Percentiles rank a stretch among this genome's conserved stretches.
These are phyloP conservation scores for Gallinago solitaria DNA, from an alignment of 2,797 vertebrate species.

Conservation along the genomic window DNA sequence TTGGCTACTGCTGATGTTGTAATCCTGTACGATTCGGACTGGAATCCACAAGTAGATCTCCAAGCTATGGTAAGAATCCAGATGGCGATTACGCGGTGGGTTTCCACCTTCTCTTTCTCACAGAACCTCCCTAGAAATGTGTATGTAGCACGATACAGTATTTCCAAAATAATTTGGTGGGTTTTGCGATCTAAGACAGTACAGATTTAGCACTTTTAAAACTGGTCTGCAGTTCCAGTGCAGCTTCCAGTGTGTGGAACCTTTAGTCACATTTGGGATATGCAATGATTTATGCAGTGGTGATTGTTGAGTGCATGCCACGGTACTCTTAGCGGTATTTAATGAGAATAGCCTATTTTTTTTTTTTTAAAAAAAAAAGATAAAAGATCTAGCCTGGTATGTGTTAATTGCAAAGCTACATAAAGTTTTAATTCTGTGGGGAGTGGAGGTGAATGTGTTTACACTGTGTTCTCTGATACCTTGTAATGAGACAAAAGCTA, in stretches of 20 bases:
- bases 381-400: neutral
- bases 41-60: conserved; percentile 99
- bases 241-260: neutral
- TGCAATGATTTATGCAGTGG: neutral
- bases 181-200: neutral
- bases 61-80: conserved; percentile 91
- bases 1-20: conserved; percentile 98
- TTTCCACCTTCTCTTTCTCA: neutral
- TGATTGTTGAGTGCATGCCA: neutral
- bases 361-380: neutral
- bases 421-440: neutral
- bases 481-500: neutral
- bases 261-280: neutral
- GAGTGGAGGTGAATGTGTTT: neutral
- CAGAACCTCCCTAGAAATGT: neutral
- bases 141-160: neutral
- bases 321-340: neutral
- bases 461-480: neutral
- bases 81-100: neutral
- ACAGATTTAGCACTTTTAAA: neutral
- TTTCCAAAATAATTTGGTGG: neutral
- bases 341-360: neutral
- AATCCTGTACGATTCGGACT: conserved; percentile 98
- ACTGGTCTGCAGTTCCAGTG: neutral
- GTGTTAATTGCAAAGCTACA: neutral